Base-by-base conservation (phyloP, 1,140 invertebrate species). In the Mercenaria mercenaria region DNA sequence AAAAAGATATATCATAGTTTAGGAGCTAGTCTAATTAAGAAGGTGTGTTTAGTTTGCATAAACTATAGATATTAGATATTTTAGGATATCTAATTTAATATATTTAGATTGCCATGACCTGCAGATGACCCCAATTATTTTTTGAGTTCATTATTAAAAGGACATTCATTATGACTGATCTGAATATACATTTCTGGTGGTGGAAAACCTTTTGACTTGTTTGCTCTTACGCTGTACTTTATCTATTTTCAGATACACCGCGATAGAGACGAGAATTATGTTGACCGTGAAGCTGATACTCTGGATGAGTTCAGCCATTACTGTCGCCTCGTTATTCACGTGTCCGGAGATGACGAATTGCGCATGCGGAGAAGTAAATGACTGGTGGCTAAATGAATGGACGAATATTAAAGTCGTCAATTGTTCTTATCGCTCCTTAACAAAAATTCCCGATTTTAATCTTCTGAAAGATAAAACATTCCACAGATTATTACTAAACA, bases 321-420 rank as follows among this genome's bases (percentile, higher is more conserved):
- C 76, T 56, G 50, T 52, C n/a, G 23, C 50, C 32, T 56, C 47
- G 37, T n/a, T 37, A 43, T 84, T 89, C 80, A 34, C 41, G 32
- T 89, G 88, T 41, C 80, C 80, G 80, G 88, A 89, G 41, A 74
- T 89, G 79, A 41, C 79, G 29, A 34, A 26, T 0, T 89, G 88
- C 56, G 80, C 80, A 77, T 89, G 88, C 37, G 52, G 32, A 2
- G 52, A 56, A 67, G 69, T 29, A 59, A 34, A 52, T 11, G 52
- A 47, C 15, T 89, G 88, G 88, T 76, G 43, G 64, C 41, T 64
- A 23, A 34, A 61, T 56, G 50, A 32, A 50, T 83, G 69, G 79
- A 59, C 47, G 29, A 37, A 76, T 59, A 13, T 84, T 11, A 88
- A 77, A 69, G 23, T 88, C 1, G 88, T 89, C 1, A 89, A 89